Percentiles rank a stretch among this genome's conserved stretches.
Conservation (phyloP, 2,113 vertebrate genomes). For the Microcebus griseorufus region DNA sequence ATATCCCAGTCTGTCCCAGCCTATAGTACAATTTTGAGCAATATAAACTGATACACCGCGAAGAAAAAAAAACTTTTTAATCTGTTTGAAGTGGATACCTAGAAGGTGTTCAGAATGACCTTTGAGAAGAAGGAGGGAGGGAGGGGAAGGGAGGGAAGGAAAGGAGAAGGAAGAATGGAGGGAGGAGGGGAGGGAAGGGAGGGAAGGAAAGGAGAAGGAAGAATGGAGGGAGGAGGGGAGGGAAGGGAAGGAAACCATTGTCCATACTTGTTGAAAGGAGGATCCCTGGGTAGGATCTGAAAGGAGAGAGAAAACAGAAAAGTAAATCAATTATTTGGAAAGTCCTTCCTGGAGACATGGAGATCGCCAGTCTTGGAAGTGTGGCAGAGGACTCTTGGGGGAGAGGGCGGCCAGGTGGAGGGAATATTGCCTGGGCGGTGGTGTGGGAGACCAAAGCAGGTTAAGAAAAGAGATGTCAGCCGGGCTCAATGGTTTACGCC, state of each 20-base stretch:
- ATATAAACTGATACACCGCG: background rate
- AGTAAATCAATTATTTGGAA: background rate
- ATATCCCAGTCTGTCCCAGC: background rate
- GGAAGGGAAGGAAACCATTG: background rate
- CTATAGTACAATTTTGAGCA: background rate
- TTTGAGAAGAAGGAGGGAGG: background rate
- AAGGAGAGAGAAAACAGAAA: background rate
- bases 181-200: rapidly evolving
- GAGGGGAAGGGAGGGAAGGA: background rate
- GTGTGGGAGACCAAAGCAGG: background rate
- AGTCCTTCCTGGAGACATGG: background rate
- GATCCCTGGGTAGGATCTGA: background rate
- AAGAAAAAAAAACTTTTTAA: background rate
- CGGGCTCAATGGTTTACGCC: background rate
- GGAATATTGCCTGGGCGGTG: background rate
- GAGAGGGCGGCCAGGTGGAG: too few relatives aligned
- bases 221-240: too few relatives aligned
- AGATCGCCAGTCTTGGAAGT: background rate
- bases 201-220: background rate
- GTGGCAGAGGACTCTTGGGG: background rate
- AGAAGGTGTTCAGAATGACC: background rate
- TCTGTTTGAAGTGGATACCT: background rate
- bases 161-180: too few relatives aligned
- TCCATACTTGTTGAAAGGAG: background rate
- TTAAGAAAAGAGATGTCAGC: background rate